Evolutionary conservation across 2,113 vertebrate genomes (phyloP).

Genomic region (Choloepus hoffmanni): DNA sequence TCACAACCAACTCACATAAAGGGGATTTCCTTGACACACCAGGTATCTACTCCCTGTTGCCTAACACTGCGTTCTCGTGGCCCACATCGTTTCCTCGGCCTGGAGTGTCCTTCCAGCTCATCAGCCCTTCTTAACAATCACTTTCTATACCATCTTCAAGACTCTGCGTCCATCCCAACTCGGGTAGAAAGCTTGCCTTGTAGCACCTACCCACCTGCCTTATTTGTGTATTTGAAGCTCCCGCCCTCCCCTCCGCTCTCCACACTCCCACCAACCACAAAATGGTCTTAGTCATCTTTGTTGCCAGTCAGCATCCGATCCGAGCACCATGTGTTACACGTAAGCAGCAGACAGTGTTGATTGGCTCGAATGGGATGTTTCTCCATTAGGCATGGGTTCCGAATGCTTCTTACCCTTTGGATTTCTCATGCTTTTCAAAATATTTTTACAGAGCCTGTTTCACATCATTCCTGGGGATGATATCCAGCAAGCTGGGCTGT

Average conservation of each 20-base stretch:
- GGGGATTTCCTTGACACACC: background rate
- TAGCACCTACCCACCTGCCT: background rate
- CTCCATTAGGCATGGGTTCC: conserved; percentile 15
- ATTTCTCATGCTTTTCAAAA: background rate
- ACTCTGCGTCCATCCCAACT: background rate
- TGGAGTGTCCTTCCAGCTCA: background rate
- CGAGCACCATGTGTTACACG: background rate
- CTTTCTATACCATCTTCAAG: background rate
- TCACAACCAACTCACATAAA: rapidly evolving
- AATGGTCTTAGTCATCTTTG: background rate
- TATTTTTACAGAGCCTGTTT: background rate
- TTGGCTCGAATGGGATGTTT: background rate
- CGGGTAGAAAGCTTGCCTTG: background rate
- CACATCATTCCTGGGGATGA: background rate
- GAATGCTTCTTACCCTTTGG: background rate
- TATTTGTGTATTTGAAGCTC: background rate
- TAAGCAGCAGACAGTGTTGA: background rate
- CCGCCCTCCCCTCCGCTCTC: background rate
- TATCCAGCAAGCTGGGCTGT: background rate
- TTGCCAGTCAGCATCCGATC: no score
- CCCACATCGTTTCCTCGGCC: background rate
- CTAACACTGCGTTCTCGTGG: no score
- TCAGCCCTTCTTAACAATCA: background rate
- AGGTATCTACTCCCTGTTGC: background rate
- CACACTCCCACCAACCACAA: background rate